Evolutionary conservation across 2,113 vertebrate genomes (phyloP).

Genomic region (Malaclemys terrapin): DNA sequence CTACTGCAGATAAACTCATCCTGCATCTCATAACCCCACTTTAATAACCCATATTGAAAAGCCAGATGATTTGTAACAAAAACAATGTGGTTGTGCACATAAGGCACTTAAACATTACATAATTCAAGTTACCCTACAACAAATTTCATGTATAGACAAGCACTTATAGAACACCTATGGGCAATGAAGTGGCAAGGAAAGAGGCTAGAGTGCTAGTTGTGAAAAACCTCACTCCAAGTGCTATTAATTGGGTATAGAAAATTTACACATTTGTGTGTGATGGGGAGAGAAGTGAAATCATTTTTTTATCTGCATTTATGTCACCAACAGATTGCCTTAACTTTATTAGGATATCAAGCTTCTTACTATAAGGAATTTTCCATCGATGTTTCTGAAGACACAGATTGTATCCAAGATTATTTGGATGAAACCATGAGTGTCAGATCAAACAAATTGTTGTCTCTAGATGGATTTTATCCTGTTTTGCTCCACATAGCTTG

Average conservation of each 20-base stretch:
- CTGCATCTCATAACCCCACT: background rate
- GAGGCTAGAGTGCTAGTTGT: background rate
- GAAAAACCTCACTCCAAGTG: background rate
- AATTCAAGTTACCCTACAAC: background rate
- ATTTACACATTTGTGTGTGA: background rate
- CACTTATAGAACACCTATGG: background rate
- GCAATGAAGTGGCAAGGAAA: background rate
- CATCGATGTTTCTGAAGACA: background rate
- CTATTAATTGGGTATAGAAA: background rate
- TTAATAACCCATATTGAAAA: background rate
- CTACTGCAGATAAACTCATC: background rate
- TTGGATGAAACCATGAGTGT: background rate
- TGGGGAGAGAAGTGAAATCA: background rate
- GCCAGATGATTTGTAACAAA: too few relatives aligned
- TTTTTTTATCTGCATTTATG: background rate
- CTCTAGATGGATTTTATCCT: background rate
- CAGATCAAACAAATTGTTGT: background rate
- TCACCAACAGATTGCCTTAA: background rate
- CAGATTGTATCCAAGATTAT: background rate
- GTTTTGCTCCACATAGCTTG: background rate
- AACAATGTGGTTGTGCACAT: background rate
- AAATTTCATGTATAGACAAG: background rate
- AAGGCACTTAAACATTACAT: background rate
- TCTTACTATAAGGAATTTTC: background rate
- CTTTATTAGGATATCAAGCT: background rate